Evolutionary conservation across 2,797 vertebrate genomes (phyloP), one percentile per base, ranked within the genome.

Genomic region (Carapus acus): DNA sequence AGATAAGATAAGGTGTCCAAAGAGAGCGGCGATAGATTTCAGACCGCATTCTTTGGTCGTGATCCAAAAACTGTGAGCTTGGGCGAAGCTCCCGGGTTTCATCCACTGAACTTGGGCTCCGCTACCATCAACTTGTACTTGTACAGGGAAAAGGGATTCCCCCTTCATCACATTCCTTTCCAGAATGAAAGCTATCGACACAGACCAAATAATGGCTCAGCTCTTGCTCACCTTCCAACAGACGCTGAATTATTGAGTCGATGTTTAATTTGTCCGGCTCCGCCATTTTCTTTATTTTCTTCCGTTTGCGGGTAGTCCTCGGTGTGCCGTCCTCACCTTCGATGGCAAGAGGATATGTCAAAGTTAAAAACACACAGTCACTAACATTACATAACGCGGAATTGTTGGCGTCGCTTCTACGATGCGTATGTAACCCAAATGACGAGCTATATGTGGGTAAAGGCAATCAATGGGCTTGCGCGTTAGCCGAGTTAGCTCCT

Each of bases 221-320:
- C 0, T 47, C 3, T 2, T 42, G 1, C 85, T 89, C 70, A 90
- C 89, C 89, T 90, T 90, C 89, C 84, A 90, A 56, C 47, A 90
- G 88, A 78, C 89, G 89, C 70, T 90, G 88, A 86, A 91, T 91
- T 84, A 91, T 91, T 63, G 88, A 90, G 85, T 91, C 89, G 80
- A 91, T 90, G 86, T 91, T 91, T 88, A 91, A 84, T 88, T 91
- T 91, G 86, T 91, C 89, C 80, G 88, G 86, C 81, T 91, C 89
- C 87, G 89, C 89, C 89, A 91, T 91, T 89, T 90, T 90, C 86
- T 78, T 72, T 77, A 69, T 81, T 76, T 85, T 81, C 71, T 79
- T 80, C 74, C 80, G 80, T 82, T 80, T 80, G 84, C 82, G 66
- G 70, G 78, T 73, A 77, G 76, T 78, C 72, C 76, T 83, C 64